A percentile compares a stretch with the other conserved stretches of the same genome.
phyloP scores from a whole-genome alignment of 2,113 vertebrate species.

The Arenaria interpres region DNA sequence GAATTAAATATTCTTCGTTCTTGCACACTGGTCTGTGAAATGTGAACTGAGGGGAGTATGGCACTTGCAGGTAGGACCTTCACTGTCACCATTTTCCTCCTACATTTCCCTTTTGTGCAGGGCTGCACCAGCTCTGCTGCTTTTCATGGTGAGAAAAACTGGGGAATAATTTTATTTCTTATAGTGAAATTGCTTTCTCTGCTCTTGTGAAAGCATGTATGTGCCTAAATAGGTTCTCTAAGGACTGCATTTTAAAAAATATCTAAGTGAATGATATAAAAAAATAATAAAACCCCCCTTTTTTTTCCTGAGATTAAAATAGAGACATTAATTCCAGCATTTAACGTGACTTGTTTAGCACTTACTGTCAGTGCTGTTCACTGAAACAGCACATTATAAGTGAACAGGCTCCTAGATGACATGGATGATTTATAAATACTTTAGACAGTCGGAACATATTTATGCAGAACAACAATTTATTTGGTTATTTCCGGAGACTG shows the following conservation, averaged over 20 bases:
- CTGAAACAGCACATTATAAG: neutral
- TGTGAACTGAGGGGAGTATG: accelerated
- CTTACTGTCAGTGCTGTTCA: neutral
- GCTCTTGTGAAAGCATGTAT: neutral
- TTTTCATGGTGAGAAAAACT: neutral
- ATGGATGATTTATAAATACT: conserved; percentile 21
- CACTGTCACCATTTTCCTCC: accelerated
- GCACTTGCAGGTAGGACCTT: neutral
- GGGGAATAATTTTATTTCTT: neutral
- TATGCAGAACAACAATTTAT: conserved; percentile 6
- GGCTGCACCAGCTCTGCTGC: neutral
- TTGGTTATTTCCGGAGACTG: conserved; percentile 23
- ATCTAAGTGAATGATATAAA: neutral
- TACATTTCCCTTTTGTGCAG: neutral
- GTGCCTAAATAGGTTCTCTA: neutral
- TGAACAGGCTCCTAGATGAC: neutral
- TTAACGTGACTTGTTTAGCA: conserved; percentile 23
- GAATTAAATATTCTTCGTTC: neutral
- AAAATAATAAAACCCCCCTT: neutral
- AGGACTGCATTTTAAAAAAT: neutral
- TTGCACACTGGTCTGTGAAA: neutral
- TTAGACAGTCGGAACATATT: neutral
- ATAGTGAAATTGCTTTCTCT: neutral
- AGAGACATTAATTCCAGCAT: neutral
- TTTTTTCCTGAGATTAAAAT: neutral